A percentile compares a stretch with the other conserved stretches of the same genome.
These are phyloP conservation scores for Beris morrisii DNA, from an alignment of 2,888 invertebrate species.

Conservation along the genomic window DNA sequence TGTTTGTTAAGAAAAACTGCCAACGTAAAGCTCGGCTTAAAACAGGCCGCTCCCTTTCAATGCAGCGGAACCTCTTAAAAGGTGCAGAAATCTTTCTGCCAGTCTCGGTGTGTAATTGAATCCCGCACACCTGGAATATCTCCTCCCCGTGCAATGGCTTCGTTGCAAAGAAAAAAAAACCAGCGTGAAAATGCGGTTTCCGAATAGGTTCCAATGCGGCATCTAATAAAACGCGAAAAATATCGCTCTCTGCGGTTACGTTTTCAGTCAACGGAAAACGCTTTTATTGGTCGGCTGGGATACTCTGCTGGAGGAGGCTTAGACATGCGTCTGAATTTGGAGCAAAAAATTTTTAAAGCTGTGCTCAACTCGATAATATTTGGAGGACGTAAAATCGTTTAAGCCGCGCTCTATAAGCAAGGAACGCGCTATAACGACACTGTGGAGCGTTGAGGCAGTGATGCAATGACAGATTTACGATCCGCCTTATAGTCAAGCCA, in stretches of 20 bases:
- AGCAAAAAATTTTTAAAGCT: conserved; percentile 31
- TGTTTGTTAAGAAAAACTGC: too few relatives aligned
- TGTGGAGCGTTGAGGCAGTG: neutral
- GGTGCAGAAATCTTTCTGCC: too few relatives aligned
- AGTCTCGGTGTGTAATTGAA: too few relatives aligned
- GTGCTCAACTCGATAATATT: too few relatives aligned
- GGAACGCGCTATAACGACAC: too few relatives aligned
- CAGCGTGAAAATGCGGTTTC: conserved; percentile 23
- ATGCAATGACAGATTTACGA: conserved; percentile 13
- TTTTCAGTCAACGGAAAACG: conserved; percentile 27
- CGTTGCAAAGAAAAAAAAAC: neutral
- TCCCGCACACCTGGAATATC: too few relatives aligned
- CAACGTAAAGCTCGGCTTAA: too few relatives aligned
- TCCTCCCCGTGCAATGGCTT: too few relatives aligned
- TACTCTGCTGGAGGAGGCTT: neutral
- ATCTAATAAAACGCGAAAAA: conserved; percentile 39
- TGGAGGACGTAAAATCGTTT: too few relatives aligned
- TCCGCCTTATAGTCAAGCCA: neutral
- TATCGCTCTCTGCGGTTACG: conserved; percentile 37
- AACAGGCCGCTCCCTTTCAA: too few relatives aligned
- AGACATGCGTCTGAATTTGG: conserved; percentile 36
- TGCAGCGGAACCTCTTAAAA: too few relatives aligned
- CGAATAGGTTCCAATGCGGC: conserved; percentile 1
- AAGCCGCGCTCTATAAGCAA: too few relatives aligned
- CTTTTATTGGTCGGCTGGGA: conserved; percentile 22